These are phyloP conservation scores for Sphenopsis melanotis DNA, from an alignment of 2,797 vertebrate genomes.

Conservation along the genomic window DNA sequence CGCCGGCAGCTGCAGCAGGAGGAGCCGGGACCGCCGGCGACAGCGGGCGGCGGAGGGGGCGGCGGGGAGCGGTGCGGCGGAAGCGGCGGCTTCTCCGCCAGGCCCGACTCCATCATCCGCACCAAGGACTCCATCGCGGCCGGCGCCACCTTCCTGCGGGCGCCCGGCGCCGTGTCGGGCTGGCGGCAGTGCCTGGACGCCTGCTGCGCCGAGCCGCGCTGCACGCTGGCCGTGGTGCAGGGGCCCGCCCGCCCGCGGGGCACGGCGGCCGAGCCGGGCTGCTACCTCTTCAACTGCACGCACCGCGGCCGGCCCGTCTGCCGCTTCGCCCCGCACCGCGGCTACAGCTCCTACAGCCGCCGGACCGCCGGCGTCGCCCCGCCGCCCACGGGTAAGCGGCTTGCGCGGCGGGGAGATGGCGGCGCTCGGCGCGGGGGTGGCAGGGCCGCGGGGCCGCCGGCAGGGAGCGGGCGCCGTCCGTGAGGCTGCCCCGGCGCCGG, in stretches of 20 bases:
- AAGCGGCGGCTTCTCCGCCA: slow-evolving; percentile 77
- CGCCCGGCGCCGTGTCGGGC: slow-evolving; percentile 77
- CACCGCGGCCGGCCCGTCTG: slow-evolving; percentile 82
- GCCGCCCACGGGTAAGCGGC: background rate
- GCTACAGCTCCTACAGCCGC: slow-evolving; percentile 86
- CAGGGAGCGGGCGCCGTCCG: background rate
- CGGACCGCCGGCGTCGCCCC: background rate
- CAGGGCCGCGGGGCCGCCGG: background rate
- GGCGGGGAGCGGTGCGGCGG: slow-evolving; percentile 53
- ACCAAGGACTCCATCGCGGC: slow-evolving; percentile 88
- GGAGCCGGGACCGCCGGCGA: slow-evolving; percentile 56
- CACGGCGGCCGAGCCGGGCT: slow-evolving; percentile 66
- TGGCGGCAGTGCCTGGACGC: slow-evolving; percentile 86
- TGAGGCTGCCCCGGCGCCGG: background rate
- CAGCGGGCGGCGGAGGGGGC: background rate
- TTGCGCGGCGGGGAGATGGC: background rate
- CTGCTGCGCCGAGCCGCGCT: slow-evolving; percentile 88
- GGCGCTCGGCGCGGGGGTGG: background rate
- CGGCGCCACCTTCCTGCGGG: slow-evolving; percentile 87
- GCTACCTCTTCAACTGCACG: slow-evolving; percentile 92
- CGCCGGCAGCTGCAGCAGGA: slow-evolving; percentile 88
- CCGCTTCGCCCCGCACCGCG: slow-evolving; percentile 85
- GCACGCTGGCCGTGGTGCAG: slow-evolving; percentile 88
- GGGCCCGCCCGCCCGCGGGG: slow-evolving; percentile 46
- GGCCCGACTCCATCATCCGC: slow-evolving; percentile 88